Base-by-base conservation (phyloP, 2,888 invertebrate genomes). In the Sesia apiformis region DNA sequence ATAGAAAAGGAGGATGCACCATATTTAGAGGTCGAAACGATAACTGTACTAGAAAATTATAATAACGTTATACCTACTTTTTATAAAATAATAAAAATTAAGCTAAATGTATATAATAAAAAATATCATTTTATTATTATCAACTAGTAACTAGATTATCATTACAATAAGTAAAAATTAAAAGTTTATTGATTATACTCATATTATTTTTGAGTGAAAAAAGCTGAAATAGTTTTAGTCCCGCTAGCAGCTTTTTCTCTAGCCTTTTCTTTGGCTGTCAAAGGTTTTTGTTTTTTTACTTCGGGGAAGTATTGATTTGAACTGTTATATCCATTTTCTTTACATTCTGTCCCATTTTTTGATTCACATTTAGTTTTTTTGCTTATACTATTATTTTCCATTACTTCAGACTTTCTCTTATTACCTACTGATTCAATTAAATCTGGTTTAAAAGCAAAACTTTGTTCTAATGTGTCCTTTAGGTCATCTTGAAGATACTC, bases 221-320 rank as follows among this genome's bases (percentile, higher is more conserved):
- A 96, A 41, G 93, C 93, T 54, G 94, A 92, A 72, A 96, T 95
- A 66, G 91, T 94, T 84, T 95, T 96, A 40, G 94, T 93, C 53
- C 95, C 94, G 66, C 91, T 91, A 40, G 96, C 96, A 55, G 95
- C 94, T 76, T 95, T 96, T 66, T 93, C 92, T 64, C 93, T 86
- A 0, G 94, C 92, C 65, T 95, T 94, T 67, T 95, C 94, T 80
- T 95, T 96, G 5, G 93, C 90, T 50, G 93, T 90, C 55, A 92
- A 66, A 39, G 84, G 69, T 57, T 91, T 91, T 59, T 90, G 84
- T 67, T 92, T 84, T 70, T 90, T 90, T 2, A 74, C 63, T 58
- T 90, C 89, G 54, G 75, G 72, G 53, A 82, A 56, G 52, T 61
- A 67, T 49, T 60, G 62, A 41, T 70, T 88, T 56, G 84, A 69